These are phyloP conservation scores for Psittacula cyanocephala DNA, from an alignment of 2,113 vertebrate genomes.

Conservation along the genomic window DNA sequence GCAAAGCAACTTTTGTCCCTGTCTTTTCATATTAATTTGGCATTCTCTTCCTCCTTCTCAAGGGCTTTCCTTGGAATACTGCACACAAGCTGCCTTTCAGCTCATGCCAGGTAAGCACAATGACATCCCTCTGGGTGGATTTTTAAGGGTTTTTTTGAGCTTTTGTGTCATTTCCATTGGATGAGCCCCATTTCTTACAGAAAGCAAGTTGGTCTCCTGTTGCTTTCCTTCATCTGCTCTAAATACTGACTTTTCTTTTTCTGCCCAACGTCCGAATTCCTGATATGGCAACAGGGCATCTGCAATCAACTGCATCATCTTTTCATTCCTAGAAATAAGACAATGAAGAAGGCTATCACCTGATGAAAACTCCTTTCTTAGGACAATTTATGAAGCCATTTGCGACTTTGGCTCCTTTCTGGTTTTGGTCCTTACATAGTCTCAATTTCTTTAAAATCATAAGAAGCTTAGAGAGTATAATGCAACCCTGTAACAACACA, in stretches of 20 bases:
- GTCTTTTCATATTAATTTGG: not conserved
- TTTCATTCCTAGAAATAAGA: not conserved
- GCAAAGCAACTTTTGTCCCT: not conserved
- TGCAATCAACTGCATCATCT: not conserved
- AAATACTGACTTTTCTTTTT: not conserved
- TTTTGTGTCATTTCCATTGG: not conserved
- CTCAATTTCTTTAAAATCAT: not conserved
- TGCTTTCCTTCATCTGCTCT: not conserved
- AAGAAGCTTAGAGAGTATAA: not conserved
- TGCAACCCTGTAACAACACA: not conserved
- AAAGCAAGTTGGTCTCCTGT: not conserved
- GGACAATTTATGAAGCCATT: not conserved
- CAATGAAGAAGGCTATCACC: not conserved
- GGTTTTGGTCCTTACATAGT: not conserved
- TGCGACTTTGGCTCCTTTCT: not conserved
- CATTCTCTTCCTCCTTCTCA: not conserved
- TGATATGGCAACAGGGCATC: not conserved
- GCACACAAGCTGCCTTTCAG: not conserved
- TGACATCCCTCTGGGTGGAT: not conserved
- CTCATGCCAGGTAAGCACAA: not conserved
- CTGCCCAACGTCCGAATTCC: not conserved
- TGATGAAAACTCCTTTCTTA: not conserved
- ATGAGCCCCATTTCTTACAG: not conserved
- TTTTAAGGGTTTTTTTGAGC: not conserved
- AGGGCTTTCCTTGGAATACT: not conserved